Base-by-base conservation (phyloP, 2,888 invertebrate species). In the Rutpela maculata region DNA sequence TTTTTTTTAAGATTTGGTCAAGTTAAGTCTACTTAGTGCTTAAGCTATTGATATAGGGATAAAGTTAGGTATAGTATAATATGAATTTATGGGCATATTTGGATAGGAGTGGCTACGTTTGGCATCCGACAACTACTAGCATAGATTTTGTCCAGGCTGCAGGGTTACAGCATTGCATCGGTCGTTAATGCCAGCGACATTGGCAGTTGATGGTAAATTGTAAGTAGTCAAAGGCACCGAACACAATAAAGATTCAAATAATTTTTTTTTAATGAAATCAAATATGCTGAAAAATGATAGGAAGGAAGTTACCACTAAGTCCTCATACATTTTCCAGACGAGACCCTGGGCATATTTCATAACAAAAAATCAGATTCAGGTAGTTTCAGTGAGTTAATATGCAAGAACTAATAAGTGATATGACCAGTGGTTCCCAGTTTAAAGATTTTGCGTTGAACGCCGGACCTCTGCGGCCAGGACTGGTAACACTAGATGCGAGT, bases 401-500 rank as follows among this genome's bases (percentile, higher is more conserved):
- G 65, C n/a, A 55, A 75, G 9, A 22, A 22, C 31, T 70, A 70
- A 60, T 59, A 60, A 19, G 60, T 60, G 18, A 57, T n/a, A 15
- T 70, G 43, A 38, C 60, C 18, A 19, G 50, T 19, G 60, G 19
- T 22, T 38, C 35, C 22, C 12, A 19, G 15, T 60, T 12, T 60
- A 50, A 60, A 60, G 12, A 19, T 81, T 83, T 86, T 86, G 87
- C 87, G 87, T 86, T 86, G 87, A 84, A 84, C 83, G 87, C 86
- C 82, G 86, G 87, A 84, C 84, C 83, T 82, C 83, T 84, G 87
- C 86, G 86, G 87, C 86, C 87, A 88, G 84, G 88, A 88, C 87
- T 80, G 82, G 79, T 87, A 87, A 85, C 88, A 89, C 91, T 93
- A 94, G 88, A 94, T 94, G 90, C 94, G 93, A 87, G 94, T 94